A percentile compares a stretch with the other conserved stretches of the same genome.
Evolutionary conservation across 2,888 invertebrate genomes (phyloP).

Genomic region (Pseudanteris insignis): DNA sequence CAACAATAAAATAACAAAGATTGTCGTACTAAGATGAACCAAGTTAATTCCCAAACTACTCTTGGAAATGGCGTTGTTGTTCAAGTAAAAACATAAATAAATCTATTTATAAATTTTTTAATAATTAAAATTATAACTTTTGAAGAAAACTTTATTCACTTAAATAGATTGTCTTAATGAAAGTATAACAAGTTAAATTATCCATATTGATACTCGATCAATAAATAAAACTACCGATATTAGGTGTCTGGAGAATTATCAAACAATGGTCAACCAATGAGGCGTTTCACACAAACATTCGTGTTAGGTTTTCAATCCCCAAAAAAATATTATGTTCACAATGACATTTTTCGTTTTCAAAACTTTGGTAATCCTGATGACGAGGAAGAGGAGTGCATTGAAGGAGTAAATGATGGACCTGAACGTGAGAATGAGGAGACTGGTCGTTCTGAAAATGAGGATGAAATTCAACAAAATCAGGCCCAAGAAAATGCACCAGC

Average conservation of each 20-base stretch:
- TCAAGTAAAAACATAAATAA: slow-evolving; percentile 69
- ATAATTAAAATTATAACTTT: not conserved
- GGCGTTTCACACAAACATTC: slow-evolving; percentile 97
- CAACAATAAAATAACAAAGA: no score
- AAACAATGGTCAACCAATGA: slow-evolving; percentile 95
- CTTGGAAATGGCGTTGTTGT: slow-evolving; percentile 94
- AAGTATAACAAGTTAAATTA: no score
- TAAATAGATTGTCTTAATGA: no score
- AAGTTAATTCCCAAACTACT: slow-evolving; percentile 95
- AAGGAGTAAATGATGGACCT: slow-evolving; percentile 53
- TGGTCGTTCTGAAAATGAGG: slow-evolving; percentile 74
- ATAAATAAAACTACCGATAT: not conserved
- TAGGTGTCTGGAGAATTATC: slow-evolving; percentile 95
- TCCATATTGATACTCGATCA: not conserved
- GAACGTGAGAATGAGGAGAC: slow-evolving; percentile 72
- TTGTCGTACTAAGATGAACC: slow-evolving; percentile 97
- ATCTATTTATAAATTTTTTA: no score
- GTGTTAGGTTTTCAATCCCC: slow-evolving; percentile 95
- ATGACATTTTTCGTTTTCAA: slow-evolving; percentile 98
- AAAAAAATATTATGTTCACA: slow-evolving; percentile 98
- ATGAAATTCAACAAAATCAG: slow-evolving; percentile 68
- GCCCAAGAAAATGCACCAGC: slow-evolving; percentile 52
- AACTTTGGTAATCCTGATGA: slow-evolving; percentile 67
- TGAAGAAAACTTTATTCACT: no score
- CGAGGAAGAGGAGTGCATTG: slow-evolving; percentile 58